Percentiles rank a stretch among this genome's conserved stretches.
Conservation (phyloP, 2,888 invertebrate genomes). For the Xestia sexstrigata region DNA sequence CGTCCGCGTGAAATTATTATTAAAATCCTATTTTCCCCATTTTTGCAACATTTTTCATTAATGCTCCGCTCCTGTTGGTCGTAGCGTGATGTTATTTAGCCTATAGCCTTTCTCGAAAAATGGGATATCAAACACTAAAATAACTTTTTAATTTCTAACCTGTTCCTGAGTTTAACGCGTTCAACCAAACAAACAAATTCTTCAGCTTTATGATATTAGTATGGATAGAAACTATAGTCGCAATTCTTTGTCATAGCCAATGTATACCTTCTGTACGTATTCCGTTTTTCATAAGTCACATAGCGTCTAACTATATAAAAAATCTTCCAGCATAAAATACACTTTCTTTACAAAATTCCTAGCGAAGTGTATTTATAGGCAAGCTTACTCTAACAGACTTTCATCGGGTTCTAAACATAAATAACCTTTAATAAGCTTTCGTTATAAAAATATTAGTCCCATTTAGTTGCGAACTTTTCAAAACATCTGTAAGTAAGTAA, state of each 20-base stretch:
- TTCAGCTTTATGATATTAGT: no score
- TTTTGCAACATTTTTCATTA: no score
- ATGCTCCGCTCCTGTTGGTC: no score
- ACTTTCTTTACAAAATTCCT: slow-evolving; percentile 1
- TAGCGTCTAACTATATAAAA: not conserved
- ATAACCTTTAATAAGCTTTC: slow-evolving; percentile 1
- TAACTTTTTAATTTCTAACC: no score
- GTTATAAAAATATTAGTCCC: slow-evolving; percentile 12
- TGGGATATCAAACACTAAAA: no score
- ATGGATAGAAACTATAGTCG: not conserved
- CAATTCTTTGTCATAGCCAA: not conserved
- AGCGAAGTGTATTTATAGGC: not conserved
- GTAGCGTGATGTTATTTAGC: no score
- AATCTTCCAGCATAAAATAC: slow-evolving; percentile 3
- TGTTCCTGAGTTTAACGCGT: no score
- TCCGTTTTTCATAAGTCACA: not conserved
- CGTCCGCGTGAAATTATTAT: no score
- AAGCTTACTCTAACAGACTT: not conserved
- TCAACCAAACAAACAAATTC: no score
- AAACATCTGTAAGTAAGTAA: not conserved
- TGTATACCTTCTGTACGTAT: not conserved
- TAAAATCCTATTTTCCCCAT: no score
- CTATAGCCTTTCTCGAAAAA: no score
- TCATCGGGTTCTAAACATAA: slow-evolving; percentile 3
- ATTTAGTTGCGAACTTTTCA: slow-evolving; percentile 16